Base-by-base conservation (phyloP, 2,113 vertebrate genomes). In the Periophthalmodon schlosseri region DNA sequence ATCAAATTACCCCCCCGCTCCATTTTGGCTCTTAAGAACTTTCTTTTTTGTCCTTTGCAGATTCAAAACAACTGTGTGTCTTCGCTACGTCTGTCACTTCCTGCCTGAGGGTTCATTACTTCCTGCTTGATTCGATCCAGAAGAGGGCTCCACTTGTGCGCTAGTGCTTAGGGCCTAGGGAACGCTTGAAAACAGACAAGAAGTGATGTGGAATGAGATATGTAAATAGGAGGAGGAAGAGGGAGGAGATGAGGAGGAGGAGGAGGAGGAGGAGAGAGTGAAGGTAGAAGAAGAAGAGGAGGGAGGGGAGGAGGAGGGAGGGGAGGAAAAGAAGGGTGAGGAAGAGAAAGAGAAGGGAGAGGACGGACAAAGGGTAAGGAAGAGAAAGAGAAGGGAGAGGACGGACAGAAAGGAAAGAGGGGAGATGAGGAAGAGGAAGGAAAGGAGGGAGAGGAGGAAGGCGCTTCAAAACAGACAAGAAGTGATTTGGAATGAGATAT, bases 51-150 rank as follows among this genome's bases (percentile, higher is more conserved):
- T 83, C 82, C 79, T 44, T 44, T 63, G 58, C 80, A 91, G 88
- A 93, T 94, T 93, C 89, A 90, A 93, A 94, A 94, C 93, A 93
- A 94, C 93, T 94, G 90, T 89, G 90, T 72, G n/a, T 85, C 85
- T 79, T 92, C 88, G 84, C 68, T 74, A 77, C 79, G 84, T 46
- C 82, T 87, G 93, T 94, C 92, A 93, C 92, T 90, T 94, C 92
- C 91, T 92, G 91, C 91, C 90, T 78, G 72, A 76, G 92, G 91
- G 86, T 89, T 88, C 86, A 78, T 83, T 78, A 89, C 91, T 92
- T 93, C 93, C 91, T 92, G 83, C 75, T 60, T 91, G 89, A 93
- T 92, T 92, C 84, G 85, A 91, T 93, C 91, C 88, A 90, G 88
- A 90, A 84, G 80, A 86, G 69, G 70, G 71, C 73, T 83, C 82